Percentiles rank a stretch among this genome's conserved stretches.
Evolutionary conservation across 2,113 vertebrate genomes (phyloP).

Genomic region (Cephalophus harveyi): DNA sequence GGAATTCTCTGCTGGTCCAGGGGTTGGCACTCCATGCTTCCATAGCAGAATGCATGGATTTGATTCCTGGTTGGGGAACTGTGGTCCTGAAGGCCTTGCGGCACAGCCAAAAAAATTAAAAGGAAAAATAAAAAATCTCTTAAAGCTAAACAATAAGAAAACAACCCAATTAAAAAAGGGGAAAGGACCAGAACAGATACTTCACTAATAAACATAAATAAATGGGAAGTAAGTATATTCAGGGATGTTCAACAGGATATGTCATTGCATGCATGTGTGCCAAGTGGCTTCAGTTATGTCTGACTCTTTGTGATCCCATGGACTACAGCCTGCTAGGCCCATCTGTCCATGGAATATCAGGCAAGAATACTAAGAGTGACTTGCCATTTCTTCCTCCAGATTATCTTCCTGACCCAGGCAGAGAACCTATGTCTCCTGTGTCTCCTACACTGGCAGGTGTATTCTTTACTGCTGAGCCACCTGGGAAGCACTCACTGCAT

Average conservation of each 20-base stretch:
- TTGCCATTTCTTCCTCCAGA: background rate
- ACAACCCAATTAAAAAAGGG: background rate
- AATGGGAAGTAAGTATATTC: background rate
- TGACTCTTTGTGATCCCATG: background rate
- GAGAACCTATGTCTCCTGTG: background rate
- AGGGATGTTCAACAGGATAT: background rate
- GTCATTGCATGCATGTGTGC: background rate
- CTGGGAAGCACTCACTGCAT: background rate
- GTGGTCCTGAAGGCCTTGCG: background rate
- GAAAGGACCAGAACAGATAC: background rate
- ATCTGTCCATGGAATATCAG: background rate
- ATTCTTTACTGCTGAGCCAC: background rate
- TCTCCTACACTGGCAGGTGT: background rate
- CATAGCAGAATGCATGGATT: background rate
- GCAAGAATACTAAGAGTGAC: background rate
- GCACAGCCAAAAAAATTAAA: background rate
- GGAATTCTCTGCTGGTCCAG: background rate
- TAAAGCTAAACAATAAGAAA: background rate
- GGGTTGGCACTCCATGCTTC: background rate
- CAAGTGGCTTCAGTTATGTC: background rate
- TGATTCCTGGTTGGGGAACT: background rate
- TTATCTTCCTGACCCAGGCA: background rate
- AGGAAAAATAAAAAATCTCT: background rate
- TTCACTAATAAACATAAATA: background rate
- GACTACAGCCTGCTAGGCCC: background rate